Base-by-base conservation (phyloP, 2,888 invertebrate species). In the Amitus sp. region DNA sequence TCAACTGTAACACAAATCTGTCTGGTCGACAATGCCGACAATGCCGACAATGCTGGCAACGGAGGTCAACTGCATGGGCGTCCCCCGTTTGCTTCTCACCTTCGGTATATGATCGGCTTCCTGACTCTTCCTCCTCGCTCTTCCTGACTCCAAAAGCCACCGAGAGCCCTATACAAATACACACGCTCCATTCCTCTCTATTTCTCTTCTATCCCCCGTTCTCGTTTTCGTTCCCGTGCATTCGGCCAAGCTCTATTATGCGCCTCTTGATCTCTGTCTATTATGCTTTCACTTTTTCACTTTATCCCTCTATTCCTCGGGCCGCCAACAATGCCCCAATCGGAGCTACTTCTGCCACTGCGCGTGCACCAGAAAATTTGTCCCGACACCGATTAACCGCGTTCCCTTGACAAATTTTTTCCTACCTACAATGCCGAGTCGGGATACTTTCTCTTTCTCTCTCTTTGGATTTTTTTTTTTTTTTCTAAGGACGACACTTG, bases 31-130 rank as follows among this genome's bases (percentile, higher is more conserved):
- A 65, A 65, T 69, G 47, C 54, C 50, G 42, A 18, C 50, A 66
- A 47, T 65, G 65, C n/a, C 74, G 66, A 76, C 73, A 77, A 77
- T 76, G 76, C 76, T 75, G 75, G 69, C 75, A 71, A 67, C 67
- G 70, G 74, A 73, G 75, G 76, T 77, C 74, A 76, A 76, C 75
- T 73, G 73, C 71, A 73, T 70, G 70, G 73, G 71, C 72, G 73
- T 73, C 70, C 46, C 30, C 43, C 4, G 13, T n/a, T n/a, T n/a
- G n/a, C n/a, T n/a, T n/a, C n/a, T n/a, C n/a, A n/a, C n/a, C n/a
- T n/a, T n/a, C n/a, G n/a, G n/a, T n/a, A n/a, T 39, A 12, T 17
- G 15, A n/a, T 1, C 58, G 50, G n/a, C n/a, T n/a, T n/a, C n/a
- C n/a, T n/a, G n/a, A n/a, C n/a, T n/a, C n/a, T n/a, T n/a, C n/a